These are phyloP conservation scores for Apamea monoglypha DNA, from an alignment of 2,888 invertebrate species.

Conservation along the genomic window DNA sequence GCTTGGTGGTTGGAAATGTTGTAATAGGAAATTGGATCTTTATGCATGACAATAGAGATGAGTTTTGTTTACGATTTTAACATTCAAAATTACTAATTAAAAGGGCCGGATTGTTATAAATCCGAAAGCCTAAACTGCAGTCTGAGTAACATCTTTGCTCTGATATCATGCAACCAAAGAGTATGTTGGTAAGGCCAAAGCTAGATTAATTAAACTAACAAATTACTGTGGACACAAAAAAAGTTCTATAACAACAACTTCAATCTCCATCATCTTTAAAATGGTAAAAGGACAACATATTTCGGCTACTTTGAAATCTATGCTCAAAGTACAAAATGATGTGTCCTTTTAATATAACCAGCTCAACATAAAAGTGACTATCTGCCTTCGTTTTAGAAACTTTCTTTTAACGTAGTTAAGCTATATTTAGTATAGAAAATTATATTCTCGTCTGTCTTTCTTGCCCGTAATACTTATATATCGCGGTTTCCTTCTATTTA, in stretches of 20 bases:
- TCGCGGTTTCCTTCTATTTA: constrained; percentile 41
- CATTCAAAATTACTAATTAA: background rate
- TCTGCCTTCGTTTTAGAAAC: constrained; percentile 51
- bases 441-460: constrained; percentile 59
- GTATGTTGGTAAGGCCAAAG: constrained; percentile 23
- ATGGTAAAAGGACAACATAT: background rate
- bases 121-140: background rate
- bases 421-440: constrained; percentile 57
- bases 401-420: constrained; percentile 54
- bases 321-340: background rate
- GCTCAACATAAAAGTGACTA: constrained; percentile 54
- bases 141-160: background rate
- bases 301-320: constrained; percentile 16
- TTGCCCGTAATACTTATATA: constrained; percentile 49
- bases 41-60: background rate
- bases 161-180: constrained; percentile 35
- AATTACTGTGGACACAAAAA: background rate
- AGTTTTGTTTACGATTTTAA: background rate
- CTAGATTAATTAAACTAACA: constrained; percentile 36
- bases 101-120: background rate
- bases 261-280: background rate
- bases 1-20: constrained; percentile 19
- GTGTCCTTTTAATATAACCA: background rate
- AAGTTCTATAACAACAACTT: background rate
- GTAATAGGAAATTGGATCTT: background rate